Evolutionary conservation across 1,140 invertebrate genomes (phyloP), one percentile per base, ranked within the genome.

Genomic region (Hestina assimilis): DNA sequence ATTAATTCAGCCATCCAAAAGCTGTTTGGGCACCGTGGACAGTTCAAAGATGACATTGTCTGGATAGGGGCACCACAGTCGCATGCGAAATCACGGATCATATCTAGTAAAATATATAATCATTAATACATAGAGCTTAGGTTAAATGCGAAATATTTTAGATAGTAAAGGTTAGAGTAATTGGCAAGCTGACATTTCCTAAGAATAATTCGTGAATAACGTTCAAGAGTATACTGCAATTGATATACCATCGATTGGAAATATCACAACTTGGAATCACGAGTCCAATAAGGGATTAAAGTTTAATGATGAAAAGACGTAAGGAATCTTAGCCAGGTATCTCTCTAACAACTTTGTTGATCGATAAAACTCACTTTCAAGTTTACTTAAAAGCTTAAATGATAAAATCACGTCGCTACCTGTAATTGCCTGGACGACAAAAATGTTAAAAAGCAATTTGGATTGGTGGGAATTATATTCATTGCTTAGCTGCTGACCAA

Each of bases 121-220:
- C 31, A 35, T 35, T 35, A 12, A 8, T n/a, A n/a, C n/a, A 38
- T 38, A 15, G 14, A 4, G 14, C 14, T 15, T 14, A 3, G n/a
- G n/a, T n/a, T n/a, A n/a, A 33, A 12, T 17, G 17, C 33, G 29
- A 47, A 55, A 46, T 42, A 52, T 40, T 23, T 6, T 29, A 53
- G 35, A 33, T 23, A 28, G 24, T 14, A 43, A 47, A 45, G 38
- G 35, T 42, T 24, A 14, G 35, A 42, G 46, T 59, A 64, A 64
- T 64, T 59, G 56, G 61, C 46, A 54, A 28, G 41, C 40, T 64
- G 61, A 64, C 61, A 64, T 64, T 64, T 59, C 19, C 41, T 23
- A 50, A 48, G 40, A 57, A 19, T 40, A 46, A 45, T 26, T 41
- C 45, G 35, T 52, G 46, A 50, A 51, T 26, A 51, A 11, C 24